Conservation (phyloP, 2,797 vertebrate genomes). For the Decapterus maruadsi region DNA sequence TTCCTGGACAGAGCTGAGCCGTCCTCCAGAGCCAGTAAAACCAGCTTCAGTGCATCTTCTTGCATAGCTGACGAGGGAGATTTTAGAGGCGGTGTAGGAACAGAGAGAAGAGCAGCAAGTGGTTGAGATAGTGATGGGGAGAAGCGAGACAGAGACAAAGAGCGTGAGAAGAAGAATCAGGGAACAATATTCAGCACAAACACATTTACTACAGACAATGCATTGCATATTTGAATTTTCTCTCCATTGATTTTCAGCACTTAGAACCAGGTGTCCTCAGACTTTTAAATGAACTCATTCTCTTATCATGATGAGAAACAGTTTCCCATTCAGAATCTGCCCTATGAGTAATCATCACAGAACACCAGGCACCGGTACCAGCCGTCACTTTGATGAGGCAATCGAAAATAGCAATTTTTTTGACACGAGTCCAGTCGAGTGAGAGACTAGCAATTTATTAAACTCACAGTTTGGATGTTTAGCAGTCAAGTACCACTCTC, state of each 20-base stretch:
- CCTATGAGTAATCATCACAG: slow-evolving; percentile 96
- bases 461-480: background rate
- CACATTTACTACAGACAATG: background rate
- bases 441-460: background rate
- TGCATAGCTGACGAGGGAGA: slow-evolving; percentile 90
- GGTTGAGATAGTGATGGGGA: background rate
- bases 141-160: slow-evolving; percentile 1
- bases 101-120: background rate
- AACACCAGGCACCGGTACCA: slow-evolving; percentile 62
- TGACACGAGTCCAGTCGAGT: background rate
- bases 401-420: slow-evolving; percentile 5
- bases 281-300: slow-evolving; percentile 69
- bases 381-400: slow-evolving; percentile 33
- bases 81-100: background rate
- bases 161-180: background rate
- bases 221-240: background rate
- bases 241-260: slow-evolving; percentile 1
- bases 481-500: background rate
- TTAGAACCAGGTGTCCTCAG: slow-evolving; percentile 73
- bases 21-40: slow-evolving; percentile 94
- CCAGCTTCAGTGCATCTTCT: slow-evolving; percentile 95
- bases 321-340: slow-evolving; percentile 93
- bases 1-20: slow-evolving; percentile 96
- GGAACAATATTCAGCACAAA: slow-evolving; percentile 11
- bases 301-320: slow-evolving; percentile 79